Conservation (phyloP, 2,113 vertebrate species). For the Hiodon tergisus region DNA sequence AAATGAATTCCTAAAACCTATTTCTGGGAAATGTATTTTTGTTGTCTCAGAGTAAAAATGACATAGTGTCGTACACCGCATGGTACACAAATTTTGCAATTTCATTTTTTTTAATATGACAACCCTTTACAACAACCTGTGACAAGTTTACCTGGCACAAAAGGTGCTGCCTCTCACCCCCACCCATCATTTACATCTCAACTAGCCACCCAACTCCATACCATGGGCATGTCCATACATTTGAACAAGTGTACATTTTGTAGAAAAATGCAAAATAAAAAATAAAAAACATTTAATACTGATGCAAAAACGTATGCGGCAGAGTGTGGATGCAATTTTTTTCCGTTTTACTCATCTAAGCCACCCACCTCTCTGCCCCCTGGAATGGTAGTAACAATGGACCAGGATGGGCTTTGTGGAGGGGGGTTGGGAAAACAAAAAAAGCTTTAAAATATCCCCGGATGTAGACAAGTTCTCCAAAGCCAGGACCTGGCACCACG, state of each 20-base stretch:
- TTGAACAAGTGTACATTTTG: constrained; percentile 75
- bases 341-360: constrained; percentile 51
- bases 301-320: constrained; percentile 76
- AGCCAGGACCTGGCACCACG: constrained; percentile 84
- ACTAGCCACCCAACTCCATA: constrained; percentile 72
- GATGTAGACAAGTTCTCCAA: constrained; percentile 88
- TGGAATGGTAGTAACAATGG: constrained; percentile 77
- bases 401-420: constrained; percentile 75
- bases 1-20: constrained; percentile 82
- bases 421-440: constrained; percentile 56
- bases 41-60: constrained; percentile 68
- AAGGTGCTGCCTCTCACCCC: constrained; percentile 41
- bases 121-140: constrained; percentile 67
- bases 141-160: constrained; percentile 63
- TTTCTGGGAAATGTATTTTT: constrained; percentile 77
- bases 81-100: constrained; percentile 69
- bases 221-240: constrained; percentile 77
- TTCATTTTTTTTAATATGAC: constrained; percentile 65
- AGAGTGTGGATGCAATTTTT: constrained; percentile 49
- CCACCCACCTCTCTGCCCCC: constrained; percentile 63
- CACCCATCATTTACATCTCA: constrained; percentile 69
- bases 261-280: constrained; percentile 58
- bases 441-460: constrained; percentile 89
- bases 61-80: constrained; percentile 87
- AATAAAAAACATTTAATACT: constrained; percentile 81